These are phyloP conservation scores for Galbula dea DNA, from an alignment of 2,113 vertebrate species.

Conservation along the genomic window DNA sequence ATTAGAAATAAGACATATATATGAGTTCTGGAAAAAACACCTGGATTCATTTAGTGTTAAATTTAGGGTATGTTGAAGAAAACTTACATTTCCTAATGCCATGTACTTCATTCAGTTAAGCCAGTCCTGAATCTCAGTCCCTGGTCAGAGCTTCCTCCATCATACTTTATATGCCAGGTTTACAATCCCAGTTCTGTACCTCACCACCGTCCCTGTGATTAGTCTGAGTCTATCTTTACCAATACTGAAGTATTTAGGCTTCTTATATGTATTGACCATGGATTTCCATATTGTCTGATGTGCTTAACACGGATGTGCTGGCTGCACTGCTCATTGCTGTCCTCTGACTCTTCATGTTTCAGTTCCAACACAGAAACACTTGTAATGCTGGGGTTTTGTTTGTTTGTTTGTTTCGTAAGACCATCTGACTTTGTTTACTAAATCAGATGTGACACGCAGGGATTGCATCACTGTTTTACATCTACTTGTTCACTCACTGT, in stretches of 20 bases:
- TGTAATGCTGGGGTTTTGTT: background rate
- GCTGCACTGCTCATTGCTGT: background rate
- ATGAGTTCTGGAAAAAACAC: background rate
- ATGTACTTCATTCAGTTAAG: background rate
- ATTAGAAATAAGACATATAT: background rate
- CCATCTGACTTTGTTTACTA: slow-evolving; percentile 13
- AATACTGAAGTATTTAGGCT: background rate
- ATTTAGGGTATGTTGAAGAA: background rate
- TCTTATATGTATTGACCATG: background rate
- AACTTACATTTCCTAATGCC: background rate
- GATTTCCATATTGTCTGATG: slow-evolving; percentile 7
- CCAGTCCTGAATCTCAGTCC: background rate
- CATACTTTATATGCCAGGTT: background rate
- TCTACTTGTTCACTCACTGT: fast-evolving
- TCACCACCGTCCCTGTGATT: background rate
- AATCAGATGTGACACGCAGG: slow-evolving; percentile 29
- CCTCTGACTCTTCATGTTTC: background rate
- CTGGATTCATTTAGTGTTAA: background rate
- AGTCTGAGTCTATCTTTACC: background rate
- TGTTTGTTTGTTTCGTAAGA: background rate
- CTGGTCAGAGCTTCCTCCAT: background rate
- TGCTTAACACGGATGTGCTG: background rate
- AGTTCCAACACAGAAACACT: background rate
- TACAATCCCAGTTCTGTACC: background rate
- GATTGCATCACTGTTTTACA: slow-evolving; percentile 23